Evolutionary conservation across 1,140 invertebrate species (phyloP).

Genomic region (Aradophagus sp.): DNA sequence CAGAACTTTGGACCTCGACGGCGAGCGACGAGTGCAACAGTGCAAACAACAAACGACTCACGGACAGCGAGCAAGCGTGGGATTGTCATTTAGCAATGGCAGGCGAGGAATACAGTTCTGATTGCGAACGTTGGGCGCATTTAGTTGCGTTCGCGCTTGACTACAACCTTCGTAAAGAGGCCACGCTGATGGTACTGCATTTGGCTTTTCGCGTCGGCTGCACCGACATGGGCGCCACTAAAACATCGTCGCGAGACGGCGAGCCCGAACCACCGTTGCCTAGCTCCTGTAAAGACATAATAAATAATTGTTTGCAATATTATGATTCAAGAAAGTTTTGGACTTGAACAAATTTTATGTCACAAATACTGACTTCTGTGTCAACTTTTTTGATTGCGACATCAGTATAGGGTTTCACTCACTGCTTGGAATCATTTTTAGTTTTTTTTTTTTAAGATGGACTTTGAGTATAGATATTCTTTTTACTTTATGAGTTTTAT

Average conservation of each 20-base stretch:
- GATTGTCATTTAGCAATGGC: constrained; percentile 48
- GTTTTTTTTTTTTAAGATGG: too few relatives aligned
- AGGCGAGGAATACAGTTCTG: constrained; percentile 37
- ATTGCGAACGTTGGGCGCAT: constrained; percentile 7
- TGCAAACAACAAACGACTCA: constrained; percentile 37
- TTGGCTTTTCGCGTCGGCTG: constrained; percentile 86
- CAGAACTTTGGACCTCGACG: constrained; percentile 19
- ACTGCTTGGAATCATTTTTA: too few relatives aligned
- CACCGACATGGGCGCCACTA: constrained; percentile 85
- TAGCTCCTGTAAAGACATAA: constrained; percentile 77
- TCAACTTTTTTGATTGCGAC: too few relatives aligned
- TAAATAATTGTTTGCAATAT: constrained; percentile 36
- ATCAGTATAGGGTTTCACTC: too few relatives aligned
- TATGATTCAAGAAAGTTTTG: too few relatives aligned
- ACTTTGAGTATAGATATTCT: too few relatives aligned
- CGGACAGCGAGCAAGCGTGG: constrained; percentile 39
- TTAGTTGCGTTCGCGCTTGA: constrained; percentile 30
- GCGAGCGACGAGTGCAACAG: constrained; percentile 12
- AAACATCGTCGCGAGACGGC: constrained; percentile 77
- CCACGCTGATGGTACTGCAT: constrained; percentile 77
- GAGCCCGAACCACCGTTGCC: constrained; percentile 78
- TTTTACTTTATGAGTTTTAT: too few relatives aligned
- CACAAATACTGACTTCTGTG: too few relatives aligned
- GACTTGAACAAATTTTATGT: too few relatives aligned
- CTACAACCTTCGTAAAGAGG: constrained; percentile 78